Evolutionary conservation across 1,140 invertebrate genomes (phyloP).

Genomic region (Rhynchophorus ferrugineus): DNA sequence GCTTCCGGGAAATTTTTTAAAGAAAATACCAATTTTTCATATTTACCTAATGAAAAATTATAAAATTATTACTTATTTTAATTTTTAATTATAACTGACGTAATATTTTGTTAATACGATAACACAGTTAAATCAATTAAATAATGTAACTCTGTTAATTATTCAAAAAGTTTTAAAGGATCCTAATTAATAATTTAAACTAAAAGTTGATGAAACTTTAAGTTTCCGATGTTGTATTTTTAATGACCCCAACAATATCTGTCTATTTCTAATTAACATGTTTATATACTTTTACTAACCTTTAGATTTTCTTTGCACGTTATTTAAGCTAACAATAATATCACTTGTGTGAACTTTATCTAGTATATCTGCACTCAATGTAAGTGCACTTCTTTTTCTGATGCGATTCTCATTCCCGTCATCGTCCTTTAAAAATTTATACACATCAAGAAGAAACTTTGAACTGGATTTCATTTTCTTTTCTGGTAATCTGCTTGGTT

Average conservation of each 20-base stretch:
- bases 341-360: not conserved
- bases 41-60: not conserved
- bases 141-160: too few relatives aligned
- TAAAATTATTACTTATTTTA: too few relatives aligned
- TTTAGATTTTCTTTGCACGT: not conserved
- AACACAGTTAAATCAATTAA: too few relatives aligned
- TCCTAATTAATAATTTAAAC: too few relatives aligned
- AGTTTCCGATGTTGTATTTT: too few relatives aligned
- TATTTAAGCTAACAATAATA: not conserved
- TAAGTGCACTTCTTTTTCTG: not conserved
- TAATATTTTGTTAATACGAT: too few relatives aligned
- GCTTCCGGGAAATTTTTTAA: not conserved
- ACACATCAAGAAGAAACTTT: not conserved
- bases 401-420: not conserved
- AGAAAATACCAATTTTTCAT: not conserved
- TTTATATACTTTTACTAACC: not conserved
- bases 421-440: not conserved
- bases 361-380: not conserved
- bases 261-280: too few relatives aligned
- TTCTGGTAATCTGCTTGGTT: not conserved
- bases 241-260: too few relatives aligned
- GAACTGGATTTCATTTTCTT: not conserved
- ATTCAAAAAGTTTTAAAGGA: too few relatives aligned
- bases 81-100: too few relatives aligned
- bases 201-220: too few relatives aligned